These are phyloP conservation scores for Hydrophis major DNA, from an alignment of 2,797 vertebrate genomes.

Conservation along the genomic window DNA sequence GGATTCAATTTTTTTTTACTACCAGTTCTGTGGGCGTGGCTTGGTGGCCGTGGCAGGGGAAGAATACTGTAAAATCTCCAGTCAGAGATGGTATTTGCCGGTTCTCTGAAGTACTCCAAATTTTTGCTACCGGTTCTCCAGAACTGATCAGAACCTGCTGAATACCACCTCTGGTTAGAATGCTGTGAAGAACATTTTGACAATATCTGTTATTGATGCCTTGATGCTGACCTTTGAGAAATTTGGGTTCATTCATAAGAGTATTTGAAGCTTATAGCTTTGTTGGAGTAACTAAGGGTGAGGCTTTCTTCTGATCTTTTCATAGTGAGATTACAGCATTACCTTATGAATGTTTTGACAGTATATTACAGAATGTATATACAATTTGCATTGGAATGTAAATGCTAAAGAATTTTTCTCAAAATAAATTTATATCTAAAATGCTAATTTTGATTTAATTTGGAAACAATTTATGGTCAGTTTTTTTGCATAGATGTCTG, in stretches of 20 bases:
- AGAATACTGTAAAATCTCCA: too few species aligned
- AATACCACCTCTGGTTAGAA: not conserved
- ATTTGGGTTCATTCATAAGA: not conserved
- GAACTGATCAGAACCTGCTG: too few species aligned
- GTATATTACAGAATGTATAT: not conserved
- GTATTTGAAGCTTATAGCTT: not conserved
- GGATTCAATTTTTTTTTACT: too few species aligned
- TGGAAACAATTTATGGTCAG: not conserved
- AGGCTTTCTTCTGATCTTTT: not conserved
- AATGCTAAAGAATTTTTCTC: not conserved
- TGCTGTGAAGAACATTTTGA: not conserved
- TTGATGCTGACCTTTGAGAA: not conserved
- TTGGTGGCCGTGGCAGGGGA: too few species aligned
- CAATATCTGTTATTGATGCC: not conserved
- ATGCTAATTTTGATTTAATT: not conserved
- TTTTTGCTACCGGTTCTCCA: too few species aligned
- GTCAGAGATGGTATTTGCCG: too few species aligned
- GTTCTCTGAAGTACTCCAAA: too few species aligned
- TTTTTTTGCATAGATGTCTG: not conserved
- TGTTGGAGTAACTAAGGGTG: not conserved
- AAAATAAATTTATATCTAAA: not conserved
- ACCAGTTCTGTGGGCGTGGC: too few species aligned
- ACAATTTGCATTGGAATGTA: not conserved
- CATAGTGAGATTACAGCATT: not conserved
- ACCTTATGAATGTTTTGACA: not conserved